Percentiles rank a stretch among this genome's conserved stretches.
These are phyloP conservation scores for Donacobius atricapilla DNA, from an alignment of 2,113 vertebrate genomes.

Conservation along the genomic window DNA sequence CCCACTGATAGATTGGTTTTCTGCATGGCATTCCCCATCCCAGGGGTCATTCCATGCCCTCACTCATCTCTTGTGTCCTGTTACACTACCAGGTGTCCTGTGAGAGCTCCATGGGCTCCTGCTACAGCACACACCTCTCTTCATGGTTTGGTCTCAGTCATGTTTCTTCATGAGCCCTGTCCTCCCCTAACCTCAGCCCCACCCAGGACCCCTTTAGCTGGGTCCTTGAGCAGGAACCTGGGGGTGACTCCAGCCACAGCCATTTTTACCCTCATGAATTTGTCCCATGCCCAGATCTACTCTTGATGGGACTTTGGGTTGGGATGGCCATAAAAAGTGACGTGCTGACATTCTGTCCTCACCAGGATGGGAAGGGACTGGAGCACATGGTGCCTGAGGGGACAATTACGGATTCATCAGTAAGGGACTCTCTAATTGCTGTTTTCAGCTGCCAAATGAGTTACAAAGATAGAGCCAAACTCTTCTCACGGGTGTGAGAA, in stretches of 20 bases:
- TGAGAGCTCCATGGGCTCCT: background rate
- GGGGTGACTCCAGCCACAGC: background rate
- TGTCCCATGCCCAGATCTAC: background rate
- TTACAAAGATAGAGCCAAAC: background rate
- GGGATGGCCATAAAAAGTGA: background rate
- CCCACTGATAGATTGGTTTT: background rate
- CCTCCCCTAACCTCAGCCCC: background rate
- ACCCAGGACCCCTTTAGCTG: background rate
- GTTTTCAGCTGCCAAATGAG: background rate
- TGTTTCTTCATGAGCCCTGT: background rate
- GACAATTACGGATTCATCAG: background rate
- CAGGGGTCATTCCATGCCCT: rapidly evolving
- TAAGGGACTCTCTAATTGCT: background rate
- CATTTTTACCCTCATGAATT: background rate
- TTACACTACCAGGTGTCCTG: background rate
- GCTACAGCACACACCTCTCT: background rate
- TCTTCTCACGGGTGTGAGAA: background rate
- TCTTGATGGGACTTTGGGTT: background rate
- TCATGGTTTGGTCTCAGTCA: background rate
- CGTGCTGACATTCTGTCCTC: rapidly evolving
- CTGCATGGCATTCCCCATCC: background rate
- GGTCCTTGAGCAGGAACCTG: background rate
- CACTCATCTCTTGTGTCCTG: background rate
- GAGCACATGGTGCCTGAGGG: background rate
- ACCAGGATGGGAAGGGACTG: background rate